Evolutionary conservation across 2,888 invertebrate species (phyloP), one percentile per base, ranked within the genome.

Genomic region (Phortica okadai): DNA sequence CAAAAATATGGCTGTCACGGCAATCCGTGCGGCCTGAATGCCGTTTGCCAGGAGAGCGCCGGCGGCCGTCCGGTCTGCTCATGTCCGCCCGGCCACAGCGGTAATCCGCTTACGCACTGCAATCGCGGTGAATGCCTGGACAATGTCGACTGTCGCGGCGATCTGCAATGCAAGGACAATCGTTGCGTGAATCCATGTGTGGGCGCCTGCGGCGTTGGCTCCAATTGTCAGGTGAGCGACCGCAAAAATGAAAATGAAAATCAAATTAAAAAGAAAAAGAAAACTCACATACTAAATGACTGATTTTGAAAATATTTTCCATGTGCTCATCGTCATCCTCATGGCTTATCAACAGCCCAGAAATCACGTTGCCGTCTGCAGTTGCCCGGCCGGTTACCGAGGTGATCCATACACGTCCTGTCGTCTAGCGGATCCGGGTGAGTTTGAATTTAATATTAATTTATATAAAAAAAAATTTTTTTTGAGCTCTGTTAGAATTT

Each of bases 151-250:
- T 97, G 97, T 88, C 93, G 95, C 21, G 93, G 93, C 42, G 94
- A 94, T 88, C 93, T 94, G 84, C 93, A 94, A 33, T 97, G 97
- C 89, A 93, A 94, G 77, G 94, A 95, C 90, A 95, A 95, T 86
- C 94, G 94, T 77, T 97, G 97, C 89, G 93, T 96, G 74, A 95
- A 96, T 91, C 96, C 96, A 3, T 97, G 97, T 86, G 93, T 94
- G 8, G 95, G 95, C 21, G 93, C 94, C 41, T 97, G 97, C 84
- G 97, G 96, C 14, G 84, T 92, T 45, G 95, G 95, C 88, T 95
- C 97, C 41, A 93, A 95, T 83, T 97, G 97, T 89, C 94, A 95
- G 79, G 95, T 95, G 77, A 91, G 92, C 16, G 14, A 7, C 1
- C 7, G 21, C 54, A 54, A 54, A 14, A 54, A 14, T 54, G 2